phyloP scores from a whole-genome alignment of 2,888 invertebrate genomes.

The Sycophila texana region DNA sequence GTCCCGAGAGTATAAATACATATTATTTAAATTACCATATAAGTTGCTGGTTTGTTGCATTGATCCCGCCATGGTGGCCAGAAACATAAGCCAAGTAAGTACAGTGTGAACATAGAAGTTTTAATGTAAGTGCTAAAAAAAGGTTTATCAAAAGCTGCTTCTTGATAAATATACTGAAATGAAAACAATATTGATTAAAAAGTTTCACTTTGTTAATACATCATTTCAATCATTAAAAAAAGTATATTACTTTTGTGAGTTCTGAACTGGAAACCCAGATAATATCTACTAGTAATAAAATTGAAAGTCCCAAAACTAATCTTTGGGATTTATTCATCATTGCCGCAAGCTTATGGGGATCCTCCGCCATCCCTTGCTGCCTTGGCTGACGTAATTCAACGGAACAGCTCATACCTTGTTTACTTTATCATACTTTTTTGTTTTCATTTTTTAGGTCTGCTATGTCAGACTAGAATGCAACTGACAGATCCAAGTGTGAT shows the following conservation, averaged over 20 bases:
- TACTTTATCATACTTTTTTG: slow-evolving; percentile 56
- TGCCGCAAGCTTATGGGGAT: slow-evolving; percentile 72
- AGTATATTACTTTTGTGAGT: slow-evolving; percentile 87
- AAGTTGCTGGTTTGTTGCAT: slow-evolving; percentile 84
- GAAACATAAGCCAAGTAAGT: slow-evolving; percentile 91
- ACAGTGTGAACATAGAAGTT: slow-evolving; percentile 94
- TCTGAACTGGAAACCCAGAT: slow-evolving; percentile 98
- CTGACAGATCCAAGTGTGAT: slow-evolving; percentile 3
- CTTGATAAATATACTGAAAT: slow-evolving; percentile 87
- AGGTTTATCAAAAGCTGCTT: slow-evolving; percentile 92
- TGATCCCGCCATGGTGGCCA: slow-evolving; percentile 90
- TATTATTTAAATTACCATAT: slow-evolving; percentile 79
- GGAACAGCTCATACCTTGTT: slow-evolving; percentile 70
- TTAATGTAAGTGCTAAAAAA: slow-evolving; percentile 97
- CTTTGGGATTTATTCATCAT: slow-evolving; percentile 83
- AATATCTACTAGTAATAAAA: slow-evolving; percentile 93
- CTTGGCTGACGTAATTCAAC: slow-evolving; percentile 72
- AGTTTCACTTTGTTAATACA: slow-evolving; percentile 9
- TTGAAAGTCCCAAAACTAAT: slow-evolving; percentile 89
- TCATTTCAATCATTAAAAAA: not conserved
- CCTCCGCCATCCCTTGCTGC: slow-evolving; percentile 73
- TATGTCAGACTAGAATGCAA: slow-evolving; percentile 44
- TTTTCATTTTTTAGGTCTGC: slow-evolving; percentile 55
- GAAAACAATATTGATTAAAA: too few relatives aligned
- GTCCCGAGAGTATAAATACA: too few relatives aligned